phyloP scores from a whole-genome alignment of 2,797 vertebrate species.

The Pseudochirops corinnae region DNA sequence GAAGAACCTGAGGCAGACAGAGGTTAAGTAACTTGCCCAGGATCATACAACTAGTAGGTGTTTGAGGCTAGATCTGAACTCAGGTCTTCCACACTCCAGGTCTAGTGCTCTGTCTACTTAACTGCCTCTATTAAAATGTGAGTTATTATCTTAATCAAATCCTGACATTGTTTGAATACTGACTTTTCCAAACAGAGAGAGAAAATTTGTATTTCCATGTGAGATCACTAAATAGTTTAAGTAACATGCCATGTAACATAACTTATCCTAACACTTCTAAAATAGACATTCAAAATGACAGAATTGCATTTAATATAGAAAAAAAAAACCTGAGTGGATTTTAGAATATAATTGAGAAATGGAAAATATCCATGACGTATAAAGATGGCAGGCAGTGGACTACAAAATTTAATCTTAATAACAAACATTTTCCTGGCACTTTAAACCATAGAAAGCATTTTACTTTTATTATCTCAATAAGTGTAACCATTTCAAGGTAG shows the following conservation, averaged over 20 bases:
- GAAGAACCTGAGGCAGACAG: not conserved
- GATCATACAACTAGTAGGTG: not conserved
- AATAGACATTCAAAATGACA: constrained; percentile 49
- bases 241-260: not conserved
- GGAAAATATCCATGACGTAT: not conserved
- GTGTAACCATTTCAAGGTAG: not conserved
- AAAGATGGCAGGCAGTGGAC: not conserved
- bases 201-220: not conserved
- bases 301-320: constrained; percentile 28
- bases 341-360: constrained; percentile 42
- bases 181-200: constrained; percentile 11
- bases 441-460: not conserved
- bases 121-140: not conserved
- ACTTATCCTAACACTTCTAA: constrained; percentile 1
- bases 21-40: not conserved
- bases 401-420: not conserved
- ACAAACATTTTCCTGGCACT: not conserved
- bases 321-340: not conserved
- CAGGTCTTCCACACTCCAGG: not conserved
- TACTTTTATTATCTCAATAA: not conserved
- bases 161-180: constrained; percentile 14
- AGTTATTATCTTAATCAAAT: constrained; percentile 28
- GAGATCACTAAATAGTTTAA: constrained; percentile 30
- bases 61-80: not conserved
- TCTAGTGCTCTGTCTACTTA: not conserved